Conservation (phyloP, 2,797 vertebrate genomes). For the Neostethus bicornis region DNA sequence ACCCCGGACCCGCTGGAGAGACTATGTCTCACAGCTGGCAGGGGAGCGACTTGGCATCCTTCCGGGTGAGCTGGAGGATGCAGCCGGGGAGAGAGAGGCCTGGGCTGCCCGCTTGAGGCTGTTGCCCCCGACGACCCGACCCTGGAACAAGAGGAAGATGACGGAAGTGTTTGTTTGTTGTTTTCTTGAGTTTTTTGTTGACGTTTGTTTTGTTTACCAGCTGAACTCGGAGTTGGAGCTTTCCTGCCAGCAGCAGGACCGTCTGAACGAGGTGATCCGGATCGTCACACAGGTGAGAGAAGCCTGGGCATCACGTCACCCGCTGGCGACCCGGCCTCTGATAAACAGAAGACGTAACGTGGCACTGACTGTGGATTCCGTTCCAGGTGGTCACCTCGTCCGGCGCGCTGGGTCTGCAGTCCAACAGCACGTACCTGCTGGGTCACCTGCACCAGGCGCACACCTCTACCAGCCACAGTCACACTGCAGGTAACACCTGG, state of each 20-base stretch:
- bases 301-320: too few species aligned
- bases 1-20: too few species aligned
- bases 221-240: conserved; percentile 87
- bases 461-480: conserved; percentile 85
- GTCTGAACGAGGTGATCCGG: conserved; percentile 91
- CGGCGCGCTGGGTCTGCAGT: conserved; percentile 91
- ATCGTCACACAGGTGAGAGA: conserved; percentile 86
- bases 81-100: too few species aligned
- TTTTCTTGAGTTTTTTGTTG: background rate
- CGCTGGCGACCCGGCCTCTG: too few species aligned
- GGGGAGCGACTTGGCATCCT: too few species aligned
- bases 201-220: conserved; percentile 66
- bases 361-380: background rate
- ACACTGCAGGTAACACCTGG: conserved; percentile 84
- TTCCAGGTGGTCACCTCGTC: conserved; percentile 88
- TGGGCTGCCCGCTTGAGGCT: too few species aligned
- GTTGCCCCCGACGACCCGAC: too few species aligned
- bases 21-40: too few species aligned
- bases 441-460: conserved; percentile 90
- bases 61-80: too few species aligned
- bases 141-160: too few species aligned
- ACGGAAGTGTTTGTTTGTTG: too few species aligned
- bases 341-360: too few species aligned
- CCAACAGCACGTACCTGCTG: conserved; percentile 90
- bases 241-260: conserved; percentile 86